Base-by-base conservation (phyloP, 2,797 vertebrate genomes). In the Leucoraja ocellata region DNA sequence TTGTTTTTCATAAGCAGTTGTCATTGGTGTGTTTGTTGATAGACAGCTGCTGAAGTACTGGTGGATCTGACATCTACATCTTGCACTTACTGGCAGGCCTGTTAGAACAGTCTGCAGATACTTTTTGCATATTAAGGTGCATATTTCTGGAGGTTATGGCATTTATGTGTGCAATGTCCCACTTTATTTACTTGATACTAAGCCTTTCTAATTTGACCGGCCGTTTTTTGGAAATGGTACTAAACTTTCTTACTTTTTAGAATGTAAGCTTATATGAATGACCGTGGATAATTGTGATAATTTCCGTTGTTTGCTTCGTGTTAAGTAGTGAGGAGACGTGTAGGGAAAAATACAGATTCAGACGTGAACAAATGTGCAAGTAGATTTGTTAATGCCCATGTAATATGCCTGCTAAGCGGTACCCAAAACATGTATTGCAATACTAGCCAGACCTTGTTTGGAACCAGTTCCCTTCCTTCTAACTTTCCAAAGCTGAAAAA, bases 1-100 rank as follows among this genome's bases (percentile, higher is more conserved):
- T 92, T 92, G 71, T 46, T 73, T 76, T 11, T 76, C 36, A 9
- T 76, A 74, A 76, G 25, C 39, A 4, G 39, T 23, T 92, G n/a
- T 92, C 90, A 74, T 73, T 92, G 90, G 90, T 76, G 65, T 54
- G 68, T 91, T 39, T 91, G 90, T 92, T 74, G 90, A 92, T 54
- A 13, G 65, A 91, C 90, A 74, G 90, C 90, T 54, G 90, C 39
- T 92, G 54, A 92, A 32, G 46, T 54, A 76, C 90, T 92, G 90
- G 39, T 92, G 71, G 36, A 21, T 76, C 13, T 92, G 90, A 92
- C 90, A 92, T 74, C 71, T 54, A 76, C 68, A 92, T 92, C 68
- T 74, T 92, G 68, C 90, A 32, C 46, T 76, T 92, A 92, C 54
- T 76, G 90, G 73, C 68, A 92, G 90, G 39, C 90, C 71, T 76